Evolutionary conservation across 2,888 invertebrate species (phyloP), one percentile per base, ranked within the genome.

Genomic region (Leptinotarsa juncta): DNA sequence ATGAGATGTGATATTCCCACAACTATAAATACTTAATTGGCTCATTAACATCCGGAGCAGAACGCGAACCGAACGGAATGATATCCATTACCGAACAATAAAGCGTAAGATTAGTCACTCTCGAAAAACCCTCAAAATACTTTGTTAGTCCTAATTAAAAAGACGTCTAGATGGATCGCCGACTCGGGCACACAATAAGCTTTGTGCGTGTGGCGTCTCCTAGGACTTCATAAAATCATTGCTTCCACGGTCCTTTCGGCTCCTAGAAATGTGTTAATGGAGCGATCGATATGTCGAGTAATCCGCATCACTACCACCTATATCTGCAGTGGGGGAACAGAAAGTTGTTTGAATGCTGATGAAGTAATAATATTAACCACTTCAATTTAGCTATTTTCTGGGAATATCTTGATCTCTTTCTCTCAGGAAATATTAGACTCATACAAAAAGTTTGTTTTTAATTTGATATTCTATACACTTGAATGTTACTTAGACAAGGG

Each of bases 121-220:
- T 62, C 42, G 32, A 62, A 62, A 62, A 62, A 62, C n/a, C 62
- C 42, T 42, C 62, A 42, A 26, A 62, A 62, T 62, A 69, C 69
- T 69, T 57, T 69, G 57, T 74, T 76, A 42, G 70, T 48, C 72
- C 69, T 78, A 78, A 78, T 78, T 77, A 78, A 72, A 78, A 78
- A 74, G 66, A 74, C 65, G 71, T 55, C 49, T 67, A 50, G 70
- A 75, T 70, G 65, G 71, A 73, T 71, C 71, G 49, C 18, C 69
- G 62, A 69, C 60, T 42, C n/a, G 53, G 68, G 42, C 72, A 70
- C 73, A 70, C 72, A 72, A 74, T 71, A 65, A 71, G 75, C 67
- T 48, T 62, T 55, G 71, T 70, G 75, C 74, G 76, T 75, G 76
- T 71, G 71, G 73, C 73, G 71, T 76, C 78, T 72, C 72, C 18